Evolutionary conservation across 2,797 vertebrate genomes (phyloP), one percentile per base, ranked within the genome.

Genomic region (Synaphobranchus kaupii): DNA sequence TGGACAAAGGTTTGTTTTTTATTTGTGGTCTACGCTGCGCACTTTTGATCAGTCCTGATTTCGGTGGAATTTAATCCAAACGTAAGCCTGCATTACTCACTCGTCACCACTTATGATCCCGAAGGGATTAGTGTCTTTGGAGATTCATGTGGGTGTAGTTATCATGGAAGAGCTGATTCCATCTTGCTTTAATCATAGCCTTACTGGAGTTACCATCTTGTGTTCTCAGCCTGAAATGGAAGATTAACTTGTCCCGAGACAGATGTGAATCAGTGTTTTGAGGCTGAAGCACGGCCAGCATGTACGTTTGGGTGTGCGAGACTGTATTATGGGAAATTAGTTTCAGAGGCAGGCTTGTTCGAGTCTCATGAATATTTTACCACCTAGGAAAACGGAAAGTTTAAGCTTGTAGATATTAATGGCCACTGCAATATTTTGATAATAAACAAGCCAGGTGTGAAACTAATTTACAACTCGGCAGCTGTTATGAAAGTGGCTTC

Each of bases 341-440:
- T 44, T 83, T 13, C 12, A 83, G 80, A 25, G 8, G 28, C 22
- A 25, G 28, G 39, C 80, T 52, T 39, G 71, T 76, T 76, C 12
- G 31, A 76, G 71, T 34, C 71, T 83, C 48, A 83, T 83, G 44
- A 48, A 83, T 83, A 52, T 54, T 83, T 83, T 83, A 83, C 25
- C 50, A 54, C 80, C 80, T 83, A 25, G 12, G 80, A 50, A 52
- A 83, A 83, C 25, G 47, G 47, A 54, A 84, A 47, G 82, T 54
- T 31, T n/a, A 34, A 56, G 50, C 82, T 25, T 58, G 4, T 22
- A 1, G 3, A 4, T 54, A 34, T 17, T 84, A 80, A 48, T 58
- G 12, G 31, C 12, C 50, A 9, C 28, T 6, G 3, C 28, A 84
- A n/a, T 84, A 58, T 84, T 84, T 34, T 84, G 54, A 58, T 58